Percentiles rank a stretch among this genome's conserved stretches.
Evolutionary conservation across 2,113 vertebrate genomes (phyloP).

Genomic region (Gnathonemus echidnorhynchus): DNA sequence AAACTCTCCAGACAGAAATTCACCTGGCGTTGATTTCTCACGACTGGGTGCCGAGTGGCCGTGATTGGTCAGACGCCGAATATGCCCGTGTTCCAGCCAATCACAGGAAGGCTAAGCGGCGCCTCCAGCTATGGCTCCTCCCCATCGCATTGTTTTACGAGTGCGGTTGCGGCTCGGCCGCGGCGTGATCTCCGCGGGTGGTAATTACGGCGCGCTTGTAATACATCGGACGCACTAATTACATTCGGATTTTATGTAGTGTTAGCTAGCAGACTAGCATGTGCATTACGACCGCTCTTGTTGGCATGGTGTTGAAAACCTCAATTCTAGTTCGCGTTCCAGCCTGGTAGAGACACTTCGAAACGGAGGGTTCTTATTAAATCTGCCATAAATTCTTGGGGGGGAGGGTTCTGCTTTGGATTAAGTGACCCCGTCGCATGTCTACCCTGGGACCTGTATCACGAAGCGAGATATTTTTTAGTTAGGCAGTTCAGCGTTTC

Average conservation of each 20-base stretch:
- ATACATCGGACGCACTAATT: conserved; percentile 46
- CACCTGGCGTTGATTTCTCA: neutral
- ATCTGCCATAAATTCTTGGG: neutral
- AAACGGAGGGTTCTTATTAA: neutral
- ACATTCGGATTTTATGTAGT: conserved; percentile 32
- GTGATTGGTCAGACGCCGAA: neutral
- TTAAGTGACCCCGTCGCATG: neutral
- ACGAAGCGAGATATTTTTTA: neutral
- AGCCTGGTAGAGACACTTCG: neutral
- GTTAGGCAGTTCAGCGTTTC: neutral
- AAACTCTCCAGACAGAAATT: neutral
- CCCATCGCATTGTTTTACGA: conserved; percentile 38
- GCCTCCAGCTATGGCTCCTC: conserved; percentile 37
- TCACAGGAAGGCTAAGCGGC: conserved; percentile 31
- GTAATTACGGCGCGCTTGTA: conserved; percentile 46
- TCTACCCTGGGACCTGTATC: neutral
- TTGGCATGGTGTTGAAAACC: neutral
- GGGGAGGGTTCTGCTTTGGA: neutral
- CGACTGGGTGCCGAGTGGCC: neutral
- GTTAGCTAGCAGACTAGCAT: neutral
- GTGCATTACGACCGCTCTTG: neutral
- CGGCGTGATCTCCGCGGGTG: conserved; percentile 46
- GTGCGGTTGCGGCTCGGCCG: conserved; percentile 35
- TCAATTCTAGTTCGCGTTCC: neutral
- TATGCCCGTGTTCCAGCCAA: neutral